A percentile compares a stretch with the other conserved stretches of the same genome.
phyloP scores from a whole-genome alignment of 2,113 vertebrate genomes.

The Etheostoma spectabile region DNA sequence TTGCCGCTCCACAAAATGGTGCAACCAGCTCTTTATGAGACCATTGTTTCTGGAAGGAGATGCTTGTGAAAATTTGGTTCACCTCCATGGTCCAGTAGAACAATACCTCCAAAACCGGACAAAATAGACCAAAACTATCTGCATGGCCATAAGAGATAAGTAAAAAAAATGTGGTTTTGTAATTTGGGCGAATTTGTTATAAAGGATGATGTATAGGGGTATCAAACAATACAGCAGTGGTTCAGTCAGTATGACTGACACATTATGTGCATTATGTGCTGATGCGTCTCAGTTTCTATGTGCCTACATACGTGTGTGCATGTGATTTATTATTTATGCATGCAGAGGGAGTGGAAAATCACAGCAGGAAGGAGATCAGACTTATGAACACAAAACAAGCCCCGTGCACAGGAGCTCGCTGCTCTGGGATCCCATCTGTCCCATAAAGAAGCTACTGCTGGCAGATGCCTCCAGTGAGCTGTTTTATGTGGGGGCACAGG shows the following conservation, averaged over 20 bases:
- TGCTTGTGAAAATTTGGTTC: too few relatives aligned
- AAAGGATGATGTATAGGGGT: not conserved
- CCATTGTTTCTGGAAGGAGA: too few relatives aligned
- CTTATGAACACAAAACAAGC: constrained; percentile 57
- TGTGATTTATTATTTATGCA: constrained; percentile 46
- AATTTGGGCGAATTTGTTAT: not conserved
- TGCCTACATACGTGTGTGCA: constrained; percentile 2
- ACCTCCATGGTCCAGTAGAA: too few relatives aligned
- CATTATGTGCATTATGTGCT: not conserved
- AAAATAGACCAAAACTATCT: not conserved
- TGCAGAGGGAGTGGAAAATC: constrained; percentile 48
- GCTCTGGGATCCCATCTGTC: constrained; percentile 60
- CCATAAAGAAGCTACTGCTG: constrained; percentile 67
- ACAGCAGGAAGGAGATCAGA: constrained; percentile 55
- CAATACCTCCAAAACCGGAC: too few relatives aligned
- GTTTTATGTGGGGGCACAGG: constrained; percentile 42
- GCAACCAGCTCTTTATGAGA: too few relatives aligned
- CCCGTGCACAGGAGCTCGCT: constrained; percentile 49
- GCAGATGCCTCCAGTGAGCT: constrained; percentile 62
- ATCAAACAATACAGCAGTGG: not conserved
- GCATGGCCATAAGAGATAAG: not conserved
- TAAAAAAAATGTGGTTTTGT: not conserved
- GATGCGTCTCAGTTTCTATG: not conserved
- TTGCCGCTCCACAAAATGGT: too few relatives aligned
- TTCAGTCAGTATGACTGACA: not conserved